Evolutionary conservation across 2,797 vertebrate species (phyloP).

Genomic region (Danio choprae): DNA sequence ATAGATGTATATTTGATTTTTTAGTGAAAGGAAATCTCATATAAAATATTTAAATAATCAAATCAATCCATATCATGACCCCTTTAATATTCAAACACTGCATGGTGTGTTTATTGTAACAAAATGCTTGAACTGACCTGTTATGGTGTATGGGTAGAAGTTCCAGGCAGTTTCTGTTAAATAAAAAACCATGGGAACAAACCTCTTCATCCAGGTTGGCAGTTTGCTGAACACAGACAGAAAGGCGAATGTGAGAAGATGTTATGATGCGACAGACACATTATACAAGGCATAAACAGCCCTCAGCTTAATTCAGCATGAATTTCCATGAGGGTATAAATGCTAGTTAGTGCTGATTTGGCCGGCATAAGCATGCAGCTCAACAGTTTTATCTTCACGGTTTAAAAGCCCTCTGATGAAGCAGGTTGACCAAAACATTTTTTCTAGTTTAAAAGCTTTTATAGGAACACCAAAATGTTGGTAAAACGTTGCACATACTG

Average conservation of each 20-base stretch:
- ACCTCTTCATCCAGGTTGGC: conserved; percentile 78
- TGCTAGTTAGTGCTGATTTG: background rate
- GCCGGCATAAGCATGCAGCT: background rate
- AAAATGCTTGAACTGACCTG: conserved; percentile 67
- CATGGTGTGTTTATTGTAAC: conserved; percentile 4
- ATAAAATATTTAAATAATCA: too few relatives aligned
- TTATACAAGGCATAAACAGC: conserved; percentile 11
- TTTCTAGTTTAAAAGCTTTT: too few relatives aligned
- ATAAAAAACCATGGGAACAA: conserved; percentile 83
- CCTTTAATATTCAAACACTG: background rate
- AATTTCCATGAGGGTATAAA: background rate
- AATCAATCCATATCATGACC: background rate
- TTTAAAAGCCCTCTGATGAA: background rate
- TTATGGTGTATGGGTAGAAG: conserved; percentile 85
- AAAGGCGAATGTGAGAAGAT: conserved; percentile 25
- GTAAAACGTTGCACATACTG: too few relatives aligned
- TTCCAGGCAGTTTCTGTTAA: conserved; percentile 88
- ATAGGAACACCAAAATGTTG: too few relatives aligned
- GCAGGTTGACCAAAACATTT: background rate
- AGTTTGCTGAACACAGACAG: conserved; percentile 76
- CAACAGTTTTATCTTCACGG: background rate
- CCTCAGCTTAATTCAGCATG: background rate
- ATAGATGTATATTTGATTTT: too few relatives aligned
- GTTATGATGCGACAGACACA: background rate
- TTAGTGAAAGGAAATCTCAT: too few relatives aligned